Percentiles rank a stretch among this genome's conserved stretches.
Evolutionary conservation across 2,113 vertebrate genomes (phyloP).

Genomic region (Paratilapia polleni): DNA sequence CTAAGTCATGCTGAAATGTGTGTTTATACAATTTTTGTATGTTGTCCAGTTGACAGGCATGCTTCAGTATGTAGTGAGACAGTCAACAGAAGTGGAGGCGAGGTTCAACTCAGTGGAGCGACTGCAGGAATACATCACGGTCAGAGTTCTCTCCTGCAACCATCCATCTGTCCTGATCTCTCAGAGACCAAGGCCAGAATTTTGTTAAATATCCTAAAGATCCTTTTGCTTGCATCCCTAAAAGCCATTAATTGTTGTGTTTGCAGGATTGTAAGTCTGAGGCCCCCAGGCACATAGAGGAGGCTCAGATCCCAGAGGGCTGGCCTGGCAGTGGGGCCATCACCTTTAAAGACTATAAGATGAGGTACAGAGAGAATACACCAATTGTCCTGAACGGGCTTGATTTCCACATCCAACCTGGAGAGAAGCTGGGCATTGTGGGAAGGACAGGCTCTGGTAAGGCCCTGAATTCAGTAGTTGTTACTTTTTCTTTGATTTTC

Average conservation of each 20-base stretch:
- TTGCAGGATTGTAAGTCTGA: slow-evolving; percentile 80
- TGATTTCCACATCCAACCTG: slow-evolving; percentile 71
- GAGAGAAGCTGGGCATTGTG: slow-evolving; percentile 85
- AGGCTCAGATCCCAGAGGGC: slow-evolving; percentile 60
- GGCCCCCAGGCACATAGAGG: slow-evolving; percentile 56
- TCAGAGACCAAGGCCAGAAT: not conserved
- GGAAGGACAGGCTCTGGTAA: slow-evolving; percentile 84
- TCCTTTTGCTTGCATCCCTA: not conserved
- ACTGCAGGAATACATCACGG: slow-evolving; percentile 79
- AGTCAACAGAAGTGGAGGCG: slow-evolving; percentile 80
- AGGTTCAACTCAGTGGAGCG: slow-evolving; percentile 85
- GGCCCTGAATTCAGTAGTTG: not conserved
- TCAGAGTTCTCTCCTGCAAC: not conserved
- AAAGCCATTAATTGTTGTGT: not conserved
- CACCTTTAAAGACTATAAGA: slow-evolving; percentile 81
- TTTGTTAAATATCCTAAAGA: too few relatives aligned
- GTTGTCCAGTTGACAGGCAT: slow-evolving; percentile 79
- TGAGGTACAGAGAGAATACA: slow-evolving; percentile 84
- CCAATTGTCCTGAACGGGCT: slow-evolving; percentile 81
- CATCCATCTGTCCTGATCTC: not conserved
- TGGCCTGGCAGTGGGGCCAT: slow-evolving; percentile 82
- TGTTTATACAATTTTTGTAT: not conserved
- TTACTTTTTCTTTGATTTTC: not conserved
- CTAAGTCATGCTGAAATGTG: slow-evolving; percentile 37
- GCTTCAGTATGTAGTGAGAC: slow-evolving; percentile 79